Conservation (phyloP, 2,797 vertebrate genomes). For the Furcifer pardalis region DNA sequence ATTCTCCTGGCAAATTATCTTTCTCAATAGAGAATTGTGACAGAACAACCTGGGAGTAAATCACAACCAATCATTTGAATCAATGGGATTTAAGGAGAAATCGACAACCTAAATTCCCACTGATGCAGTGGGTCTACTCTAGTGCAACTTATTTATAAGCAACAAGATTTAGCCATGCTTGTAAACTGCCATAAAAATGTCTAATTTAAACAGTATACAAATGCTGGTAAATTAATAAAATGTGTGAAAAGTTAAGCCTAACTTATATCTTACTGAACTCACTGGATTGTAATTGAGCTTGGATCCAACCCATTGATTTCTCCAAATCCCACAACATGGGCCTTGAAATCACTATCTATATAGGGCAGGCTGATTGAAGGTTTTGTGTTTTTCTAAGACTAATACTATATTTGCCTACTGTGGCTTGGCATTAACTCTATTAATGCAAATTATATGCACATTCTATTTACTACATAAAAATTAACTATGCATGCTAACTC, state of each 20-base stretch:
- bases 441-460: neutral
- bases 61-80: too few relatives aligned
- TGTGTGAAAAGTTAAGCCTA: neutral
- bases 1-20: too few relatives aligned
- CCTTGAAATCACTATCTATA: neutral
- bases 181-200: too few relatives aligned
- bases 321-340: neutral
- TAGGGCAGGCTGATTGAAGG: neutral
- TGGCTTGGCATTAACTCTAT: neutral
- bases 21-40: too few relatives aligned
- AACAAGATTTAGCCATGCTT: too few relatives aligned
- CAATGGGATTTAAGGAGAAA: too few relatives aligned
- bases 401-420: neutral
- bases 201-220: neutral
- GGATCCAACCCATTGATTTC: neutral
- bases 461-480: neutral
- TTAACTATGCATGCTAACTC: neutral
- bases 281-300: neutral
- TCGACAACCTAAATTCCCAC: too few relatives aligned
- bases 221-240: neutral
- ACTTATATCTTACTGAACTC: neutral
- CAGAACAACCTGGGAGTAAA: too few relatives aligned
- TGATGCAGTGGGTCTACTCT: too few relatives aligned
- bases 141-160: too few relatives aligned
- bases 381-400: neutral